phyloP scores from a whole-genome alignment of 2,113 vertebrate species.

The Leptobrachium leishanense region DNA sequence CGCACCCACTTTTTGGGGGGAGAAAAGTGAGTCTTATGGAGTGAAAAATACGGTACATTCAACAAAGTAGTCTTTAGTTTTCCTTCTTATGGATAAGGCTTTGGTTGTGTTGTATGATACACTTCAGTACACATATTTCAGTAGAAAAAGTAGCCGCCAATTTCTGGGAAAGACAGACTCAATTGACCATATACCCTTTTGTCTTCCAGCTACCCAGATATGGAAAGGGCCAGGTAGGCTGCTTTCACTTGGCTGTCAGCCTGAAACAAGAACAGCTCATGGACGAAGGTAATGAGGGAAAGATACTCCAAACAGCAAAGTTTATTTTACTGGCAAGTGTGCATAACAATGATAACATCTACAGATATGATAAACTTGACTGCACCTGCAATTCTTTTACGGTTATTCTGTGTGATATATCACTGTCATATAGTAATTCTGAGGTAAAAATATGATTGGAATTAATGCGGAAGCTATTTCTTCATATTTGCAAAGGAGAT shows the following conservation, averaged over 20 bases:
- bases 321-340: background rate
- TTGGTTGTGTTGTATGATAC: background rate
- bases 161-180: background rate
- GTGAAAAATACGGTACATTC: too few relatives aligned
- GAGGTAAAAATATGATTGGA: too few relatives aligned
- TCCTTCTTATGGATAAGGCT: background rate
- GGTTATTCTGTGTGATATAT: background rate
- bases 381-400: too few relatives aligned
- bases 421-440: too few relatives aligned
- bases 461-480: too few relatives aligned
- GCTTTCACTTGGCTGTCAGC: constrained; percentile 7
- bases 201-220: constrained; percentile 12
- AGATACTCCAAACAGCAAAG: background rate
- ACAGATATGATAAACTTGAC: background rate
- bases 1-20: too few relatives aligned
- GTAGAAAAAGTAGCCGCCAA: background rate
- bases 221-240: background rate
- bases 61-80: too few relatives aligned
- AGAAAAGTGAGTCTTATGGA: too few relatives aligned
- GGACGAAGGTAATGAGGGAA: constrained; percentile 12
- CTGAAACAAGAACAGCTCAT: background rate
- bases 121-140: constrained; percentile 1
- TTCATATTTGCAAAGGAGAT: too few relatives aligned
- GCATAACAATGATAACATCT: background rate
- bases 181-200: constrained; percentile 35